These are phyloP conservation scores for Pilophorus perplexus DNA, from an alignment of 2,888 invertebrate genomes.

Conservation along the genomic window DNA sequence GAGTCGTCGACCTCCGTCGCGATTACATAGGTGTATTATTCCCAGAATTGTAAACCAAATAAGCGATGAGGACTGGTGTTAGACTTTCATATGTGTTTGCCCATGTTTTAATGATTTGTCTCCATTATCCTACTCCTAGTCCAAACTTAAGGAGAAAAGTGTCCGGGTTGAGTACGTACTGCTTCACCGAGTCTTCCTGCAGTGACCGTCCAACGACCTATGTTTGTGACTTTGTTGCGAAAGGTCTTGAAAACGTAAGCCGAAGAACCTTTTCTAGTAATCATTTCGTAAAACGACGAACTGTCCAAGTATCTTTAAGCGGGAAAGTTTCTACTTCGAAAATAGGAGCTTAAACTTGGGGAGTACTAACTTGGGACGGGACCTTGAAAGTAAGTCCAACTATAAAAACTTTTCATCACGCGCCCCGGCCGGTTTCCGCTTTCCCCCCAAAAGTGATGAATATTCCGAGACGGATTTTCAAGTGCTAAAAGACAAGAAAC, in stretches of 20 bases:
- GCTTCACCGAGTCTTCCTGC: no score
- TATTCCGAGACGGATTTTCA: constrained; percentile 23
- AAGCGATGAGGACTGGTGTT: no score
- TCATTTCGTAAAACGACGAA: constrained; percentile 25
- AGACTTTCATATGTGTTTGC: no score
- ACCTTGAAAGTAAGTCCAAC: constrained; percentile 36
- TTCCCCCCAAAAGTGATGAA: constrained; percentile 31
- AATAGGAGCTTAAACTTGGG: constrained; percentile 32
- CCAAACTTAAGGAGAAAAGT: no score
- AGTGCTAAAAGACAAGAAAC: constrained; percentile 31
- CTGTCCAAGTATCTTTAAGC: constrained; percentile 33
- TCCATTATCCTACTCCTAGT: no score
- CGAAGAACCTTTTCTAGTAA: constrained; percentile 15
- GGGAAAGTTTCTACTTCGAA: constrained; percentile 35
- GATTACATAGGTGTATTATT: no score
- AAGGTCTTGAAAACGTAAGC: constrained; percentile 3
- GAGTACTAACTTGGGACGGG: constrained; percentile 31
- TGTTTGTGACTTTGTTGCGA: no score
- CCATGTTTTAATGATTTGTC: no score
- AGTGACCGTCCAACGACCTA: no score
- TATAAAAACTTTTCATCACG: constrained; percentile 37
- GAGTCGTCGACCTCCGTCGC: no score
- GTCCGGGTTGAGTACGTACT: no score
- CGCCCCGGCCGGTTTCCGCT: constrained; percentile 25
- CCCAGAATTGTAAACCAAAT: no score